phyloP scores from a whole-genome alignment of 2,113 vertebrate genomes.

The Amblyornis subalaris region DNA sequence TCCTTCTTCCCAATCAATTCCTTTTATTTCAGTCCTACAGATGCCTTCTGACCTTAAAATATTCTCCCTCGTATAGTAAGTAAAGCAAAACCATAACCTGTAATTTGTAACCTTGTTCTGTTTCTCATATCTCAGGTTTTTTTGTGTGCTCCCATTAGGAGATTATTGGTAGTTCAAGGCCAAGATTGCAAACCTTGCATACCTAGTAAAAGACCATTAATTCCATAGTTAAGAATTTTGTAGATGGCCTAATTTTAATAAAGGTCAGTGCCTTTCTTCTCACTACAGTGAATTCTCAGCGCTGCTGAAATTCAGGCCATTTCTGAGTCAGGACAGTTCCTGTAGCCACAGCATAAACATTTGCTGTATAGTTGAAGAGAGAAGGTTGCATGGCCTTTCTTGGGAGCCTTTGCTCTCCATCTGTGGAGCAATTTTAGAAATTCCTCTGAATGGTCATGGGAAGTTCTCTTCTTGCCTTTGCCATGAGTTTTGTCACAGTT shows the following conservation, averaged over 20 bases:
- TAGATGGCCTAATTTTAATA: constrained; percentile 23
- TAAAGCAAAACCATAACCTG: constrained; percentile 31
- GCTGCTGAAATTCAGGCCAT: neutral
- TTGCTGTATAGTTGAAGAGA: neutral
- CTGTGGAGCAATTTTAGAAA: neutral
- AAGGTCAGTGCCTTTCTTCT: constrained; percentile 11
- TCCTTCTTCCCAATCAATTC: constrained; percentile 41
- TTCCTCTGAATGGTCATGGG: neutral
- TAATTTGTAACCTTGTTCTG: constrained; percentile 9
- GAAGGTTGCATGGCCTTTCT: neutral
- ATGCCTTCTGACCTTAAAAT: constrained; percentile 51
- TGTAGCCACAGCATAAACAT: neutral
- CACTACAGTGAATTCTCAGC: neutral
- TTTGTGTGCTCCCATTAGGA: neutral
- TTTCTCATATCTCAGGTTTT: neutral
- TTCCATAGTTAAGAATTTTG: constrained; percentile 13
- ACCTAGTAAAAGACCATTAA: neutral
- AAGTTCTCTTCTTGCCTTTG: neutral
- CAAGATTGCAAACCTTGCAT: neutral
- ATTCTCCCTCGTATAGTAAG: neutral
- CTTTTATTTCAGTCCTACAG: constrained; percentile 29
- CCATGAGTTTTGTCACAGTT: neutral
- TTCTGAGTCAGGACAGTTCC: neutral
- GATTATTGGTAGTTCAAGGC: constrained; percentile 20
- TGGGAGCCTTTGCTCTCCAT: neutral